Conservation (phyloP, 2,113 vertebrate genomes). For the Hydrolagus affinis region DNA sequence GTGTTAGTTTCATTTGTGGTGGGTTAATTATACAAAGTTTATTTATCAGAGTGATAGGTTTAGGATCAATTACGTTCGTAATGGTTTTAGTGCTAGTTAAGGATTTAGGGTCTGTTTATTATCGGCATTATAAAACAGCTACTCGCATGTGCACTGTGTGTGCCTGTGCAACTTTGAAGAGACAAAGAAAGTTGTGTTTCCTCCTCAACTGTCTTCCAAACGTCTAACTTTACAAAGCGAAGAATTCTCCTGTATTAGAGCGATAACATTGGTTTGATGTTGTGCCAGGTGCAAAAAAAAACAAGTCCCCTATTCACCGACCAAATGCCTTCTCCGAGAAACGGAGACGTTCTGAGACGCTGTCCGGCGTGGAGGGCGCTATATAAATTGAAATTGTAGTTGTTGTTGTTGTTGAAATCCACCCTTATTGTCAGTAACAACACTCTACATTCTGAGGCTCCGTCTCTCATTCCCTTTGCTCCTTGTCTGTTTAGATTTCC, state of each 20-base stretch:
- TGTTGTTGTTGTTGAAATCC: no score
- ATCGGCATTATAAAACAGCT: not conserved
- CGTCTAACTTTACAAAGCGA: conserved; percentile 6
- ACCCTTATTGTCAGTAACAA: not conserved
- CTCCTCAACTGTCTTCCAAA: not conserved
- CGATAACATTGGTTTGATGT: conserved; percentile 12
- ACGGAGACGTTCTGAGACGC: no score
- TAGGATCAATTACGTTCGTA: not conserved
- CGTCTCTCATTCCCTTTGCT: conserved; percentile 17
- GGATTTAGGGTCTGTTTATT: not conserved
- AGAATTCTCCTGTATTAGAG: conserved; percentile 8
- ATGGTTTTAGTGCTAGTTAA: not conserved
- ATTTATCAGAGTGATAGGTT: not conserved
- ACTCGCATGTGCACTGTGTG: not conserved
- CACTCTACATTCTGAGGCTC: not conserved
- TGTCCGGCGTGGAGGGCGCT: no score
- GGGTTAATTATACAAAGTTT: not conserved
- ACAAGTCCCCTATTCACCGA: conserved; percentile 16
- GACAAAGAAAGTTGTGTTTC: conserved; percentile 20
- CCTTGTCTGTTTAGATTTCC: conserved; percentile 22
- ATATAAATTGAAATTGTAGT: no score
- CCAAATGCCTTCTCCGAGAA: not conserved
- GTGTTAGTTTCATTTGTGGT: not conserved
- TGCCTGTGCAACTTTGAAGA: not conserved
- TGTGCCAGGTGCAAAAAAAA: not conserved